Evolutionary conservation across 35 echinoderm and acorn worm species (phyloP).

Genomic region (Apostichopus parvimensis): DNA sequence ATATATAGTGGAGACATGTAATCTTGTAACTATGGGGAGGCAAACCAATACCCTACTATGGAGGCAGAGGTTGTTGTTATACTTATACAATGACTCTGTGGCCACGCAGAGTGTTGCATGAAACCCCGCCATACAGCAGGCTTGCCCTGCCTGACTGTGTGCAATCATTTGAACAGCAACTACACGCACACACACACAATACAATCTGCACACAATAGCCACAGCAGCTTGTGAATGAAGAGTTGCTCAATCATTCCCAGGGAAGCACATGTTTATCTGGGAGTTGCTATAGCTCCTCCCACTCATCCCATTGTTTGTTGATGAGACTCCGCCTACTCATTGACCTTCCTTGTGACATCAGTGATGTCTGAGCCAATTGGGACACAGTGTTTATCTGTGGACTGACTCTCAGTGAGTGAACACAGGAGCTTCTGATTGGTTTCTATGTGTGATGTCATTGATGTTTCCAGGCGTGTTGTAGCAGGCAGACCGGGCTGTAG

Average conservation of each 20-base stretch:
- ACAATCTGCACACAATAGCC: background rate
- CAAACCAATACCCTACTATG: too few relatives aligned
- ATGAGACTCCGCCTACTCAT: conserved; percentile 56
- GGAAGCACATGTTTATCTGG: conserved; percentile 52
- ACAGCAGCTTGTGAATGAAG: conserved; percentile 39
- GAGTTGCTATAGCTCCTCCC: conserved; percentile 28
- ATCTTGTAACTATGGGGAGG: too few relatives aligned
- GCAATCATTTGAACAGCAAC: background rate
- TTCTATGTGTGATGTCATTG: conserved; percentile 51
- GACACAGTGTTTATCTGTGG: background rate
- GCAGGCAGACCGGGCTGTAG: background rate
- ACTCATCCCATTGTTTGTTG: conserved; percentile 44
- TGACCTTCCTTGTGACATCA: conserved; percentile 50
- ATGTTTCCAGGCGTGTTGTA: conserved; percentile 57
- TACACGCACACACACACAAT: background rate
- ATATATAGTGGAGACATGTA: too few relatives aligned
- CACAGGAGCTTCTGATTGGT: conserved; percentile 37
- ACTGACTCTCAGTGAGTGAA: conserved; percentile 35
- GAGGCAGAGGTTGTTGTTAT: too few relatives aligned
- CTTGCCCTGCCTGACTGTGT: too few relatives aligned
- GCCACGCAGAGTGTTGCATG: too few relatives aligned
- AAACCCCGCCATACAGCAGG: too few relatives aligned
- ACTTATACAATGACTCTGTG: too few relatives aligned
- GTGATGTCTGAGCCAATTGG: conserved; percentile 22
- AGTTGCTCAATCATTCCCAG: conserved; percentile 56